Evolutionary conservation across 2,888 invertebrate species (phyloP).

Genomic region (Dascillus cervinus): DNA sequence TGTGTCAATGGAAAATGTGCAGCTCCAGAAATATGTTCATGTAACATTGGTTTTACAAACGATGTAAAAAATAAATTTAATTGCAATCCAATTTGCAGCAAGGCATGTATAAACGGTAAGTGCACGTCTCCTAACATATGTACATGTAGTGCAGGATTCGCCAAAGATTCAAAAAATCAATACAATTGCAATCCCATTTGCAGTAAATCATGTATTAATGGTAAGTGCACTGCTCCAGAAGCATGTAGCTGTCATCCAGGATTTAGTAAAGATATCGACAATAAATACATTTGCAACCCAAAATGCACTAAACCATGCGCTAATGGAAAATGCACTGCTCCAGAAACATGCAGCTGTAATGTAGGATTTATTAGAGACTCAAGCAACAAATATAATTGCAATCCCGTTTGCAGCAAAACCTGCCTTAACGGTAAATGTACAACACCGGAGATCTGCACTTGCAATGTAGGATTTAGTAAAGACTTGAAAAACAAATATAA

Average conservation of each 20-base stretch:
- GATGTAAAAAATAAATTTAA: slow-evolving; percentile 16
- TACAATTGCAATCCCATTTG: slow-evolving; percentile 22
- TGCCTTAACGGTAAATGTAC: slow-evolving; percentile 43
- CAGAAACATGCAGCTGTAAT: slow-evolving; percentile 9
- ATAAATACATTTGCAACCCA: slow-evolving; percentile 21
- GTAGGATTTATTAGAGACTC: slow-evolving; percentile 12
- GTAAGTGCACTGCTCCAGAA: slow-evolving; percentile 33
- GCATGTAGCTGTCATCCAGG: slow-evolving; percentile 46
- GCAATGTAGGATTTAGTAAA: slow-evolving; percentile 14
- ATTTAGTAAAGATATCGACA: slow-evolving; percentile 42
- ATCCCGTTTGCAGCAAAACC: slow-evolving; percentile 15
- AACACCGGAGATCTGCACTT: slow-evolving; percentile 29
- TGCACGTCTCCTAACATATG: slow-evolving; percentile 23
- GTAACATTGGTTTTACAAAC: slow-evolving; percentile 17
- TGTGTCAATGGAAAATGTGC: slow-evolving; percentile 24
- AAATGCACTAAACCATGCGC: slow-evolving; percentile 8
- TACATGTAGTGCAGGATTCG: slow-evolving; percentile 23
- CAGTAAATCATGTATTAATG: slow-evolving; percentile 27
- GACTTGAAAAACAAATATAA: slow-evolving; percentile 12
- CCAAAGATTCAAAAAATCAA: slow-evolving; percentile 12
- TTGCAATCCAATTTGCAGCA: slow-evolving; percentile 20
- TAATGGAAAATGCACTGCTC: slow-evolving; percentile 15
- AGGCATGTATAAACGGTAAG: slow-evolving; percentile 19
- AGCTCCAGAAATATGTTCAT: slow-evolving; percentile 29
- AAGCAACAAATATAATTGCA: slow-evolving; percentile 23